Base-by-base conservation (phyloP, 2,888 invertebrate species). In the Eugnorisma glareosa region DNA sequence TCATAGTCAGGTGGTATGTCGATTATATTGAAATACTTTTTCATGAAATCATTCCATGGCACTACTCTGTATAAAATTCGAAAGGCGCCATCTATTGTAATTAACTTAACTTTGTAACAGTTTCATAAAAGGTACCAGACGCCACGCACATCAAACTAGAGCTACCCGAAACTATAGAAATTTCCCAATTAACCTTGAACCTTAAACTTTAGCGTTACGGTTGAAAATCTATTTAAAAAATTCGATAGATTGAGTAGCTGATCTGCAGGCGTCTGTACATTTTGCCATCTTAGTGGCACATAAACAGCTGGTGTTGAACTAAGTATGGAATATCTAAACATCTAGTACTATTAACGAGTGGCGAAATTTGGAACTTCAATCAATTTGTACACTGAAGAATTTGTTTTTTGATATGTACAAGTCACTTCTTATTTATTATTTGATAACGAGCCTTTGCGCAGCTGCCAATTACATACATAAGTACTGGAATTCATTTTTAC, bases 31-130 rank as follows among this genome's bases (percentile, higher is more conserved):
- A 45, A 45, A 18, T 5, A 45, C 43, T 45, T 45, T 45, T 45
- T 48, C 2, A 51, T 51, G 51, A 51, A 51, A 24, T 24, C 24
- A 51, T 24, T 24, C 10, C 15, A 43, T 4, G 15, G 4, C 43
- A 43, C 43, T 43, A 40, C 40, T 15, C 43, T 43, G 15, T 43
- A 13, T 15, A 15, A 15, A 13, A 43, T 57, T 67, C 18, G 8
- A 68, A 67, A 24, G 8, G 5, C 67, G 67, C 67, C 67, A 67
- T 67, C 67, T 63, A 63, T 63, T 15, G 31, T 8, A 59, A 28
- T 31, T 59, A 31, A 31, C 31, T 59, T 59, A 10, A 40, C 40
- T 54, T n/a, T 11, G n/a, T 11, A n/a, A n/a, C n/a, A n/a, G 28
- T 57, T 28, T 28, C 6, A n/a, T 24, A 24, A 48, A 0, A 45